Evolutionary conservation across 2,888 invertebrate species (phyloP), one percentile per base, ranked within the genome.

Genomic region (Lasioglossum oenotherae): DNA sequence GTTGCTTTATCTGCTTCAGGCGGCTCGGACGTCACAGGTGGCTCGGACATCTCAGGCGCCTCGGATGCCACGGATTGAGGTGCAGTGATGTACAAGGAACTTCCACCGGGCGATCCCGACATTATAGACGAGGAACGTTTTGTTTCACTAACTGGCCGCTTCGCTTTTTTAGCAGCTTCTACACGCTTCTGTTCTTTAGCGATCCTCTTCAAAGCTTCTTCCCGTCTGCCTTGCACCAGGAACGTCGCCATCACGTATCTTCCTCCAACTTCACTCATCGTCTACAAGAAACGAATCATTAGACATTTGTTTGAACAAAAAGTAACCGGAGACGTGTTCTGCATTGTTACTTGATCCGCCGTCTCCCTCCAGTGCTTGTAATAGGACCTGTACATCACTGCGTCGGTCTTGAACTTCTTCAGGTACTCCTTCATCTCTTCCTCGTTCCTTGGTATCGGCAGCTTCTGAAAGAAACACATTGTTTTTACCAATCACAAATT

Each of bases 281-380:
- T 91, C 92, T 91, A 35, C 16, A n/a, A 8, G 5, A 1, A 14
- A 57, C 44, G 12, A 23, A 4, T 69, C 12, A 1, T 16, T 35
- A 1, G 67, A 12, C 4, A 23, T 35, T 8, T 14, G 5, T 10
- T 31, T 14, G 6, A 23, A 49, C 44, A 8, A 12, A 2, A 1
- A 2, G 49, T 0, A 57, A 46, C 23, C 67, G 19, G 4, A 69
- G 41, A 8, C 35, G 4, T 5, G 31, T 41, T 3, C 23, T 1
- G 8, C 67, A 46, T 82, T 74, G 74, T 84, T 90, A 94, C 94
- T 89, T 81, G 86, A 23, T 92, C 86, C 10, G 88, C 89, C 4
- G 86, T 92, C 38, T 90, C 88, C 23, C 72, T 75, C 93, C 94
- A 94, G 74, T 93, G 91, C 71, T 91, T 88, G 86, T 93, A 93